These are phyloP conservation scores for Rhineura floridana DNA, from an alignment of 2,113 vertebrate genomes.

Conservation along the genomic window DNA sequence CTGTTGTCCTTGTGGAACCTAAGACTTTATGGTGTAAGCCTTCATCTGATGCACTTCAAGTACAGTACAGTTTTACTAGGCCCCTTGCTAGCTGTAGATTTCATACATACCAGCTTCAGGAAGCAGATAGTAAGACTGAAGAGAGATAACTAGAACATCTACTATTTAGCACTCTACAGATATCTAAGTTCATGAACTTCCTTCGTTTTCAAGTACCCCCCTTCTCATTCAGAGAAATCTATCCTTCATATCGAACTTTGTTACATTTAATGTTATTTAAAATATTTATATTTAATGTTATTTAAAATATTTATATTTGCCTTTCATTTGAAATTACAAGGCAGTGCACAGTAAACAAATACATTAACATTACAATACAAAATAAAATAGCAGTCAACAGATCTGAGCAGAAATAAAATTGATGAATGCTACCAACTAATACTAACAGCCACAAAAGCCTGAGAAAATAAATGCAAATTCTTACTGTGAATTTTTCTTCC, in stretches of 20 bases:
- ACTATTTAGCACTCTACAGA: not conserved
- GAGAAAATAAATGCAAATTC: too few relatives aligned
- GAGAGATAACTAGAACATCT: not conserved
- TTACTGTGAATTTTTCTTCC: too few relatives aligned
- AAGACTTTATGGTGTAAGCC: not conserved
- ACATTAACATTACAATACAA: too few relatives aligned
- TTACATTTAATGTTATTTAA: not conserved
- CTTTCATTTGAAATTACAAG: too few relatives aligned
- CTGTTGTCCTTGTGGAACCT: not conserved
- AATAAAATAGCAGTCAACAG: too few relatives aligned
- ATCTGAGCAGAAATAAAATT: too few relatives aligned
- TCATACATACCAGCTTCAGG: not conserved
- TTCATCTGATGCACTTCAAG: not conserved
- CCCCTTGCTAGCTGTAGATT: not conserved
- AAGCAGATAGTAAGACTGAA: constrained; percentile 8
- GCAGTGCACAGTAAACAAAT: too few relatives aligned
- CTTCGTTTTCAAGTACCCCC: not conserved
- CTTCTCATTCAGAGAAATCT: not conserved
- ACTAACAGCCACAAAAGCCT: not conserved
- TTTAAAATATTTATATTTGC: too few relatives aligned
- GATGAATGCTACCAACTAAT: not conserved
- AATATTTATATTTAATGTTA: not conserved
- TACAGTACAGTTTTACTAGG: not conserved
- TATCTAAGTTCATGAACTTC: constrained; percentile 6
- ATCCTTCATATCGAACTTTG: not conserved